phyloP scores from a whole-genome alignment of 1,140 invertebrate genomes.

The Phthorimaea operculella region DNA sequence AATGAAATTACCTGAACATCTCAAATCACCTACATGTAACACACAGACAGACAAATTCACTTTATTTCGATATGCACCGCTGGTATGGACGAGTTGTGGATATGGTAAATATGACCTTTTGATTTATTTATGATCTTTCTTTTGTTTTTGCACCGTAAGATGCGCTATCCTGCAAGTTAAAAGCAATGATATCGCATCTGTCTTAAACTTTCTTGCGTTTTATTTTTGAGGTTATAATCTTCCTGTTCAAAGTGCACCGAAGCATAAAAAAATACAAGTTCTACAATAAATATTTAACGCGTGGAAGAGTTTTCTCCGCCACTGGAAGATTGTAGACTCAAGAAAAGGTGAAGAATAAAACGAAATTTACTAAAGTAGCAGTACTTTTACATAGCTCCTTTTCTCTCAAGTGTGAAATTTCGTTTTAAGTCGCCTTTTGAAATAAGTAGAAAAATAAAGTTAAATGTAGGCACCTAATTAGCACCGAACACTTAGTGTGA shows the following conservation, averaged over 20 bases:
- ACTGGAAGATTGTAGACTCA: not conserved
- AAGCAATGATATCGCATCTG: no score
- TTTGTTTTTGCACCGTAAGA: not conserved
- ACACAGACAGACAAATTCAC: conserved; percentile 23
- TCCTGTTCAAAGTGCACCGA: no score
- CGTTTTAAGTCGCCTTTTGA: not conserved
- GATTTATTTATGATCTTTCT: not conserved
- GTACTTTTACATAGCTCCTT: not conserved
- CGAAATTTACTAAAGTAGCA: not conserved
- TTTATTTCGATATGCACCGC: conserved; percentile 62
- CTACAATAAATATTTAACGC: no score
- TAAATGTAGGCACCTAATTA: conserved; percentile 33
- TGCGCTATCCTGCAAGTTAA: not conserved
- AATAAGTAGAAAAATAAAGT: not conserved
- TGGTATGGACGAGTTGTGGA: conserved; percentile 62
- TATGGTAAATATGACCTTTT: conserved; percentile 39
- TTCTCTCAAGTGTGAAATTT: conserved; percentile 23
- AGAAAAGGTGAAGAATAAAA: conserved; percentile 8
- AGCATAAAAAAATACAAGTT: no score
- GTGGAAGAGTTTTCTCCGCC: no score
- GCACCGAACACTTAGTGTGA: conserved; percentile 44
- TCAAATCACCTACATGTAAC: conserved; percentile 11
- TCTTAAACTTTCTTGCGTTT: no score
- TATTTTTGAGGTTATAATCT: no score
- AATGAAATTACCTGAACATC: not conserved